Evolutionary conservation across 2,888 invertebrate species (phyloP), one percentile per base, ranked within the genome.

Genomic region (Junonia oenone): DNA sequence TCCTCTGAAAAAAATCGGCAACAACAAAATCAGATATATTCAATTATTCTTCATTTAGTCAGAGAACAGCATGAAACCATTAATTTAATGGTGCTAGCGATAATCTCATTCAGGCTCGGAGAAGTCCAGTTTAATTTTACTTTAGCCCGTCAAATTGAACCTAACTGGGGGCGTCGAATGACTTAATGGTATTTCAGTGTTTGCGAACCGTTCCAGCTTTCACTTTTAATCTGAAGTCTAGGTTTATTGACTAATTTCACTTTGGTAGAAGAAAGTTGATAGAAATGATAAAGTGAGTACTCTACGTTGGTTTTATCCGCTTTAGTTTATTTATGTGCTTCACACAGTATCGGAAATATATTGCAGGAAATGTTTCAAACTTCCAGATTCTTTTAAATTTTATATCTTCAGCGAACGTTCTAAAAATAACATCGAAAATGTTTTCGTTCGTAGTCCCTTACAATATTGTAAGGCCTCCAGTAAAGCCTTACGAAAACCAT

Each of bases 141-240:
- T 62, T 75, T 76, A 74, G 74, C 71, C 69, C 71, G 72, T 69
- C 68, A 79, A 80, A 81, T 81, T 76, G 76, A 77, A 79, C 79
- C 73, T 76, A 76, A 73, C 71, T 69, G 66, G 67, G 64, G 57
- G 71, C 68, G 70, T 73, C 73, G 71, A 76, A 76, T 79, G 78
- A 78, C 79, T 79, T 83, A 84, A 85, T 85, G 81, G 81, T 80
- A 73, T 85, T 86, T 78, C 81, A 77, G 73, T 85, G 85, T 86
- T 84, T 81, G 77, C 78, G 69, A 72, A 76, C 69, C 73, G 75
- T 76, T 82, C 79, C 73, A 73, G 68, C 69, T 82, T 77, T 78
- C 73, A 75, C 76, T 78, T 76, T 82, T 76, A 77, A 80, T 77
- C 74, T 72, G 61, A 65, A 71, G 64, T 62, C 65, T 66, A 69